phyloP scores from a whole-genome alignment of 2,888 invertebrate genomes.

The Epinotia nisella region DNA sequence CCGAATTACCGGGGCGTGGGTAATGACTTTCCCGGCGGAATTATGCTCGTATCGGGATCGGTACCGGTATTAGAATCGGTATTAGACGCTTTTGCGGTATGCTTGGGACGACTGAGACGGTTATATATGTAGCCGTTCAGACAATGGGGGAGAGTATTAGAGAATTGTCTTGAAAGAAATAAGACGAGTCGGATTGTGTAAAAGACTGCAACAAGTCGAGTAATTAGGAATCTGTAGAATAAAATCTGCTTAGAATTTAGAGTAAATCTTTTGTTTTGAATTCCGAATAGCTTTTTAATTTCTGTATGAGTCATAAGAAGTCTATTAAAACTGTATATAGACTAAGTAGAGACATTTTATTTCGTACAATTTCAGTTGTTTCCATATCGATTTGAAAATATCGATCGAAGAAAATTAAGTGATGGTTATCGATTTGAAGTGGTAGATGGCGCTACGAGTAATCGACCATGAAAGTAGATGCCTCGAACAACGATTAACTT shows the following conservation, averaged over 20 bases:
- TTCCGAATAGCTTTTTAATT: too few relatives aligned
- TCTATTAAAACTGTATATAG: neutral
- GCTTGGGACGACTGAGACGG: conserved; percentile 53
- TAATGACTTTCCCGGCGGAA: conserved; percentile 84
- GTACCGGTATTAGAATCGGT: conserved; percentile 60
- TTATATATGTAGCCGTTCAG: conserved; percentile 3
- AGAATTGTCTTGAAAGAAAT: conserved; percentile 2
- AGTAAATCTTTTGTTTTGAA: neutral
- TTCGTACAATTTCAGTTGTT: neutral
- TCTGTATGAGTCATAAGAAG: neutral
- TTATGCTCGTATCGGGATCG: conserved; percentile 79
- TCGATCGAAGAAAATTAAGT: neutral
- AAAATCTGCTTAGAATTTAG: neutral
- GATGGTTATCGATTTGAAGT: neutral
- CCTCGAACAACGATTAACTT: neutral
- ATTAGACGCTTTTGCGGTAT: conserved; percentile 62
- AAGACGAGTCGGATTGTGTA: neutral
- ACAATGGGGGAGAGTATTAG: neutral
- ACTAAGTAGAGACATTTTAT: neutral
- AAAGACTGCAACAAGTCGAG: neutral
- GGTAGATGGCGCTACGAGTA: neutral
- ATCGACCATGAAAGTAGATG: neutral
- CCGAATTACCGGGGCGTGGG: conserved; percentile 84
- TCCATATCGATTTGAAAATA: neutral
- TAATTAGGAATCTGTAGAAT: neutral